phyloP scores from a whole-genome alignment of 2,888 invertebrate genomes.

The Lycia hirtaria region DNA sequence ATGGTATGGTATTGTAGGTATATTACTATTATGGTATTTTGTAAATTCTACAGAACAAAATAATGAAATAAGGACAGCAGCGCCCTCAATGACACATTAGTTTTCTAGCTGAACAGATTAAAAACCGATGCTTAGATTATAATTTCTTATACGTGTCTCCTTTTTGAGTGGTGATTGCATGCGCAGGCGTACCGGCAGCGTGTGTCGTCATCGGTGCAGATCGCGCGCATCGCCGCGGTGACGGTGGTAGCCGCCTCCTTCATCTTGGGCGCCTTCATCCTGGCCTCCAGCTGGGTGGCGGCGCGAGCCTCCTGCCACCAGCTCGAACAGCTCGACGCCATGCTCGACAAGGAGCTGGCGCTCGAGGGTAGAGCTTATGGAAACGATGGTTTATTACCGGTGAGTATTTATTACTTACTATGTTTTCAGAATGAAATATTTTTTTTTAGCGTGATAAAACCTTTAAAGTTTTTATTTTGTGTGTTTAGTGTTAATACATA shows the following conservation, averaged over 20 bases:
- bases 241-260: slow-evolving; percentile 93
- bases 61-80: too few species aligned
- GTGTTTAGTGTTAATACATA: too few species aligned
- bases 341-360: slow-evolving; percentile 89
- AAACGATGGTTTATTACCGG: slow-evolving; percentile 89
- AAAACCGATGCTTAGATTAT: too few species aligned
- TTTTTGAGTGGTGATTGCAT: slow-evolving; percentile 36
- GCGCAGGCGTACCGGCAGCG: slow-evolving; percentile 91
- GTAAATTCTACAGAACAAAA: too few species aligned
- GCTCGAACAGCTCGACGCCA: slow-evolving; percentile 88
- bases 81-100: too few species aligned
- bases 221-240: slow-evolving; percentile 93
- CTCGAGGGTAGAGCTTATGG: slow-evolving; percentile 86
- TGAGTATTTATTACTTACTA: slow-evolving; percentile 72
- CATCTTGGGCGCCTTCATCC: slow-evolving; percentile 92
- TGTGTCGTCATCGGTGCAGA: slow-evolving; percentile 92
- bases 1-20: too few species aligned
- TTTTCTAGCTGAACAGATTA: too few species aligned
- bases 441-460: background rate
- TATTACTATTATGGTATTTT: too few species aligned
- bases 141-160: background rate
- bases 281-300: slow-evolving; percentile 93
- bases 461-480: background rate
- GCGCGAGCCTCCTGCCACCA: slow-evolving; percentile 93
- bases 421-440: background rate